A percentile compares a stretch with the other conserved stretches of the same genome.
Evolutionary conservation across 2,888 invertebrate species (phyloP).

Genomic region (Siphonodentalium dalli): DNA sequence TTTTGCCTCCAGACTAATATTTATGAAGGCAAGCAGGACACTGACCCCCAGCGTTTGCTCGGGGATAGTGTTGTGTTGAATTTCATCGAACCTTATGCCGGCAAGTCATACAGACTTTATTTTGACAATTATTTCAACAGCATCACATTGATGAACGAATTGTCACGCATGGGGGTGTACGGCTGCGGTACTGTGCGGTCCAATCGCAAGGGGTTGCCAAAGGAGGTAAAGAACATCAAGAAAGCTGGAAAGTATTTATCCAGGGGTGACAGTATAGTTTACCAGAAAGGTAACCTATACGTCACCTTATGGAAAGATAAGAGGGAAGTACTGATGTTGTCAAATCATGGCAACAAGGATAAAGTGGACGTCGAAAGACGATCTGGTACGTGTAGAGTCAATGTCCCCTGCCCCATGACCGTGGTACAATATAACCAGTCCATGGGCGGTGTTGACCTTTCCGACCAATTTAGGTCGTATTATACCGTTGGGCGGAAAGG

Average conservation of each 20-base stretch:
- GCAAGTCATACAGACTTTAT: slow-evolving; percentile 3
- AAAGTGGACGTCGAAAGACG: background rate
- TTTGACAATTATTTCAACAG: slow-evolving; percentile 21
- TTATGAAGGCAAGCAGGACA: slow-evolving; percentile 4
- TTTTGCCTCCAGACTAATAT: slow-evolving; percentile 12
- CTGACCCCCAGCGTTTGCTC: background rate
- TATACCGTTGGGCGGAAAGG: slow-evolving; percentile 9
- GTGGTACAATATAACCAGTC: slow-evolving; percentile 9
- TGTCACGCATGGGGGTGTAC: background rate
- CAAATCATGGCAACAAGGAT: background rate
- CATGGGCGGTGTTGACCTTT: slow-evolving; percentile 24
- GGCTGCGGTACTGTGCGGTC: slow-evolving; percentile 20
- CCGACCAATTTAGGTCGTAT: slow-evolving; percentile 19
- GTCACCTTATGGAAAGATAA: slow-evolving; percentile 21
- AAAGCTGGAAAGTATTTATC: too few relatives aligned
- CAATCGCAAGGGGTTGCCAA: slow-evolving; percentile 17
- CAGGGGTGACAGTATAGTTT: background rate
- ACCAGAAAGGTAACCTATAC: slow-evolving; percentile 10
- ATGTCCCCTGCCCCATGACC: slow-evolving; percentile 8
- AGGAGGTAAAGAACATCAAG: slow-evolving; percentile 3
- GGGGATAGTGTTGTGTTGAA: slow-evolving; percentile 19
- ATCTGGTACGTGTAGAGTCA: slow-evolving; percentile 3
- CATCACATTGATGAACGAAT: slow-evolving; percentile 5
- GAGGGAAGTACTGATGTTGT: slow-evolving; percentile 1
- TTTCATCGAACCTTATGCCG: background rate